Conservation (phyloP, 1,140 invertebrate species). For the Theocolax elegans region DNA sequence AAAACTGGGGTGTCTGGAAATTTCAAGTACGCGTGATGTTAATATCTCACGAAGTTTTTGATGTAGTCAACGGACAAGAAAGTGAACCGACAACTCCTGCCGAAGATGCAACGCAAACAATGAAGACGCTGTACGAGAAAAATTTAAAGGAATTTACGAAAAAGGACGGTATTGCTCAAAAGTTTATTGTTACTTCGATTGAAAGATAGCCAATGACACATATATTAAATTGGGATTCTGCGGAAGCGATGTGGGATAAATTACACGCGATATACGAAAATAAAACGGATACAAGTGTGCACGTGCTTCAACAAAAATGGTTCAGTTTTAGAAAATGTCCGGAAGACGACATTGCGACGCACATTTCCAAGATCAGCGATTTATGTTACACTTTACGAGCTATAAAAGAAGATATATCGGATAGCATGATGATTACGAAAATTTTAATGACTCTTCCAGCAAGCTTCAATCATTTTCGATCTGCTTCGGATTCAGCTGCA, state of each 20-base stretch:
- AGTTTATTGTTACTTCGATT: too few relatives aligned
- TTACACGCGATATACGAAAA: constrained; percentile 52
- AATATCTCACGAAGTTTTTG: too few relatives aligned
- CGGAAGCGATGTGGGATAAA: constrained; percentile 55
- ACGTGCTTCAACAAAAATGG: constrained; percentile 51
- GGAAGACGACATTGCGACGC: constrained; percentile 36
- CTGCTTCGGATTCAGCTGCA: constrained; percentile 49
- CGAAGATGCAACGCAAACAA: too few relatives aligned
- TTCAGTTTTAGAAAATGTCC: constrained; percentile 39
- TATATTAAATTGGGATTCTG: constrained; percentile 53
- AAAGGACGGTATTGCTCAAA: too few relatives aligned
- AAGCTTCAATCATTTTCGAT: constrained; percentile 45
- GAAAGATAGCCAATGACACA: too few relatives aligned
- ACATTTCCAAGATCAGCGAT: constrained; percentile 43
- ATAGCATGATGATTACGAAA: too few relatives aligned
- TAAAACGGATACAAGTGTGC: constrained; percentile 47
- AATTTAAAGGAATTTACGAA: too few relatives aligned
- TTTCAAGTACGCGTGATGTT: too few relatives aligned
- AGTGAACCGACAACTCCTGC: too few relatives aligned
- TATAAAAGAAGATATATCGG: constrained; percentile 44
- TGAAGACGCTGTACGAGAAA: too few relatives aligned
- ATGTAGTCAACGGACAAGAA: too few relatives aligned
- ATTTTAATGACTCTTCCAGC: constrained; percentile 49
- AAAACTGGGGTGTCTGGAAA: too few relatives aligned
- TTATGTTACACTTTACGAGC: constrained; percentile 43